Percentiles rank a stretch among this genome's conserved stretches.
These are phyloP conservation scores for Drosophila ezoana DNA, from an alignment of 2,888 invertebrate genomes.

Conservation along the genomic window DNA sequence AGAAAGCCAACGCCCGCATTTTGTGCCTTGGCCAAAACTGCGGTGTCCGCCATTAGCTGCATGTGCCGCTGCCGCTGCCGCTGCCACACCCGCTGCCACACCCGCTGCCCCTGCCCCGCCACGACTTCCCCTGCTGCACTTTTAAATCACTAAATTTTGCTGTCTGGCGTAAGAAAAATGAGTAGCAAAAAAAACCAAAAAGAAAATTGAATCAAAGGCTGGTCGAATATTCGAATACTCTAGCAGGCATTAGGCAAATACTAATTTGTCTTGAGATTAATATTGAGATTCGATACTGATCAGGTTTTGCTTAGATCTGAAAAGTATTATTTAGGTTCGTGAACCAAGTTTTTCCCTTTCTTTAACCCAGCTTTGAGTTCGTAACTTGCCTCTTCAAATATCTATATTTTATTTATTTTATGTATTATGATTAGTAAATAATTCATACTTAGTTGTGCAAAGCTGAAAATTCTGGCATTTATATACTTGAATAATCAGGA, in stretches of 20 bases:
- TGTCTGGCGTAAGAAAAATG: constrained; percentile 26
- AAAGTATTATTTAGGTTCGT: too few species aligned
- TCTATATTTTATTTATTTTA: too few species aligned
- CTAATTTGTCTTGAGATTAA: not conserved
- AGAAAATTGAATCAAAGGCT: not conserved
- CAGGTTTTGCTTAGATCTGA: too few species aligned
- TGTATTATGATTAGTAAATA: too few species aligned
- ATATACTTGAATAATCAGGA: too few species aligned
- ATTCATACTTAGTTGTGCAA: too few species aligned
- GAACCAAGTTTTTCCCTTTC: too few species aligned
- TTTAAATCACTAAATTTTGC: constrained; percentile 52
- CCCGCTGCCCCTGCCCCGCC: not conserved
- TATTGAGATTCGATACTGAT: too few species aligned
- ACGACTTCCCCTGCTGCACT: constrained; percentile 38
- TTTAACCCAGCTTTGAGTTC: too few species aligned
- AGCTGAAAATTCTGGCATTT: too few species aligned
- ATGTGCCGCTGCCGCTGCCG: constrained; percentile 59
- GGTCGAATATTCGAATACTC: constrained; percentile 1
- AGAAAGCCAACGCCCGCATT: constrained; percentile 65
- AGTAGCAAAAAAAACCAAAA: not conserved
- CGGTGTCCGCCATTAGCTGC: constrained; percentile 64
- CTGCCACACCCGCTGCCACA: not conserved
- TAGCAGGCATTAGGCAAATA: too few species aligned
- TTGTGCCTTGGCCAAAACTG: constrained; percentile 27
- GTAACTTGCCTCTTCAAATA: too few species aligned